Percentiles rank a stretch among this genome's conserved stretches.
phyloP scores from a whole-genome alignment of 2,888 invertebrate species.

The Odontocerum albicorne region DNA sequence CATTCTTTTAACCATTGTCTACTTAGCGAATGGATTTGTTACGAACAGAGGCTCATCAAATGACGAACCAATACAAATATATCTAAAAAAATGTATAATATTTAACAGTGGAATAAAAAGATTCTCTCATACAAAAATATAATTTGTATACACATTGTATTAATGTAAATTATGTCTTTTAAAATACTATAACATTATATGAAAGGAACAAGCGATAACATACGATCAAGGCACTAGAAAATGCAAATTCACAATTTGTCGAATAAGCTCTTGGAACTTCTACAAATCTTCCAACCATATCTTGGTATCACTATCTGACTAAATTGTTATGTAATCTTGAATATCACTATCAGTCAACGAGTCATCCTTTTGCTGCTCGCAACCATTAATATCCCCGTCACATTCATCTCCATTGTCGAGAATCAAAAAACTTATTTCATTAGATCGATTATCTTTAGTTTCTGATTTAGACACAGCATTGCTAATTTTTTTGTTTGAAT shows the following conservation, averaged over 20 bases:
- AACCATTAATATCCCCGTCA: conserved; percentile 4
- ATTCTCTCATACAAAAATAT: too few species aligned
- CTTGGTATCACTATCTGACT: neutral
- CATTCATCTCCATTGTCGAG: conserved; percentile 23
- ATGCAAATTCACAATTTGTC: neutral
- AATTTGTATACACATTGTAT: too few species aligned
- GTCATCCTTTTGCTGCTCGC: neutral
- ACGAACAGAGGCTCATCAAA: too few species aligned
- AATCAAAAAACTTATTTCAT: conserved; percentile 30
- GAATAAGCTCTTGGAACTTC: neutral
- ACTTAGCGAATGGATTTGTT: too few species aligned
- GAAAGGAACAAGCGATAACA: too few species aligned
- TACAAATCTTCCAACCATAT: neutral
- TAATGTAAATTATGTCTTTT: too few species aligned
- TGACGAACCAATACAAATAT: too few species aligned
- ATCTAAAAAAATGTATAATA: too few species aligned
- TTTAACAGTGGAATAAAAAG: too few species aligned
- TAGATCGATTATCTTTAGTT: conserved; percentile 2
- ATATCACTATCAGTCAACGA: conserved; percentile 3
- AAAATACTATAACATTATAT: too few species aligned
- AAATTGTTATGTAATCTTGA: conserved; percentile 17
- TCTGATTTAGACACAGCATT: neutral
- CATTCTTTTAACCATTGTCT: too few species aligned
- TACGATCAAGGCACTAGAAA: too few species aligned
- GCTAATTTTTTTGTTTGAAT: neutral